phyloP scores from a whole-genome alignment of 2,797 vertebrate genomes.

The Rhabdophis nuchalis region DNA sequence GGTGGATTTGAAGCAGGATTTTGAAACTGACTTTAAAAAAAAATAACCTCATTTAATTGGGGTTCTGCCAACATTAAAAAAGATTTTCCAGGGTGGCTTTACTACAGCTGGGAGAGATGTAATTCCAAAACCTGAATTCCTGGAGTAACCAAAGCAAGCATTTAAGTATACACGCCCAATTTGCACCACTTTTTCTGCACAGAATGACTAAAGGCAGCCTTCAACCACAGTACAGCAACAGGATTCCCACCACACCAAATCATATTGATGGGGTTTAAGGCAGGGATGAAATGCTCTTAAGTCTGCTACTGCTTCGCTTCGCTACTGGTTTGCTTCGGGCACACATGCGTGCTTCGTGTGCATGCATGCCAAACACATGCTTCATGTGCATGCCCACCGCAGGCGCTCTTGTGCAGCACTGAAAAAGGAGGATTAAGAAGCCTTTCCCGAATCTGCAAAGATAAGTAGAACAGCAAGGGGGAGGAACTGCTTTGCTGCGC shows the following conservation, averaged over 20 bases:
- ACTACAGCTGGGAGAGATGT: too few species aligned
- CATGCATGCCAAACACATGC: too few species aligned
- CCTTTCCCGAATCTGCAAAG: too few species aligned
- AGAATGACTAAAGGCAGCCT: background rate
- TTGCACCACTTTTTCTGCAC: background rate
- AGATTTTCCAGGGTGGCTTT: background rate
- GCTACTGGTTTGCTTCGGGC: too few species aligned
- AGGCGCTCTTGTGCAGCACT: too few species aligned
- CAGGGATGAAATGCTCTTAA: too few species aligned
- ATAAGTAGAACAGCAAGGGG: too few species aligned
- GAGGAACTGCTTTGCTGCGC: too few species aligned
- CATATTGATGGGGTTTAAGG: background rate
- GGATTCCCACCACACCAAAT: background rate
- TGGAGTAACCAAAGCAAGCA: background rate
- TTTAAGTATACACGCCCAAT: background rate
- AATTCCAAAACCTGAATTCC: background rate
- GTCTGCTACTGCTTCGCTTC: too few species aligned
- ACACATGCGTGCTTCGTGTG: too few species aligned
- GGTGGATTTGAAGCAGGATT: background rate
- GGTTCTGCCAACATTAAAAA: background rate
- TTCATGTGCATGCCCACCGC: too few species aligned
- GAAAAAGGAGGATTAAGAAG: too few species aligned
- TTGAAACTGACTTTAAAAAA: background rate
- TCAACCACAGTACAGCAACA: background rate
- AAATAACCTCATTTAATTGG: background rate